Conservation (phyloP, 2,888 invertebrate genomes). For the Agrenia bidenticulata region DNA sequence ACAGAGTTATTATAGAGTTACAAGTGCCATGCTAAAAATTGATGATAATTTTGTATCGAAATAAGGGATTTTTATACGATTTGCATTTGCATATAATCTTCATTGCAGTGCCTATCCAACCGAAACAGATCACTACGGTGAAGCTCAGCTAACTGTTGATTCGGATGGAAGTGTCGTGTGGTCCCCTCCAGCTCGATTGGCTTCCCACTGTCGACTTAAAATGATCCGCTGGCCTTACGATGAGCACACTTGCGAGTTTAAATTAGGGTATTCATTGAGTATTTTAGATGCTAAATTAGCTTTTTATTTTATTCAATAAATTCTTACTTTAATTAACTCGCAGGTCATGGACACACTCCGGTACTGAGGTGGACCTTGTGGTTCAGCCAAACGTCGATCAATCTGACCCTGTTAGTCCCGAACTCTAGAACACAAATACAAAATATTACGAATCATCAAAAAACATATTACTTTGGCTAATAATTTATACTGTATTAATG, state of each 20-base stretch:
- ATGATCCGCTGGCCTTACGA: constrained; percentile 77
- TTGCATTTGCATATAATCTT: no score
- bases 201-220: constrained; percentile 66
- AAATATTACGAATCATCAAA: no score
- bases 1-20: no score
- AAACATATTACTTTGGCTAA: constrained; percentile 4
- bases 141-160: constrained; percentile 61
- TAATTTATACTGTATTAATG: no score
- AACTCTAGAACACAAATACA: no score
- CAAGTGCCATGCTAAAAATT: no score
- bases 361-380: constrained; percentile 61
- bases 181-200: constrained; percentile 70
- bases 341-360: constrained; percentile 70
- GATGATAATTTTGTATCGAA: constrained; percentile 36
- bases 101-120: constrained; percentile 63
- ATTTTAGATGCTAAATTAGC: no score
- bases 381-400: constrained; percentile 1
- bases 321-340: no score
- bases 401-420: background rate
- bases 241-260: constrained; percentile 66
- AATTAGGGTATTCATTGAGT: no score
- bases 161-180: constrained; percentile 60
- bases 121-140: constrained; percentile 64
- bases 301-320: no score
- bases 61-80: background rate